A percentile compares a stretch with the other conserved stretches of the same genome.
These are phyloP conservation scores for Trypoxylon attenuatum DNA, from an alignment of 2,888 invertebrate genomes.

Conservation along the genomic window DNA sequence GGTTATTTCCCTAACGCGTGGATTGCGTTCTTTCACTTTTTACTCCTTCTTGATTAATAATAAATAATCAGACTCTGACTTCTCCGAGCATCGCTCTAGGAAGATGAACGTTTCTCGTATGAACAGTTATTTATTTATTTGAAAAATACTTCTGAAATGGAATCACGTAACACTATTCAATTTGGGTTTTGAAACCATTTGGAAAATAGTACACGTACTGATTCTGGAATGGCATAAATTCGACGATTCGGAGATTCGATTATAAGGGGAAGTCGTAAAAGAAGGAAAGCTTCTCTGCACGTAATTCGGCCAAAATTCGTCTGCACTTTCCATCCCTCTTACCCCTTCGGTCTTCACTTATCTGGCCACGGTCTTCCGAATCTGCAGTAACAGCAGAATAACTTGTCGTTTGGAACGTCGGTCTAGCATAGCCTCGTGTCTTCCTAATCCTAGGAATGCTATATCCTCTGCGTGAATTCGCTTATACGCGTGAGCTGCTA, in stretches of 20 bases:
- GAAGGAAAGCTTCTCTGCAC: background rate
- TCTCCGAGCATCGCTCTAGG: too few relatives aligned
- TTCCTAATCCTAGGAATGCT: conserved; percentile 40
- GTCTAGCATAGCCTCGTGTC: conserved; percentile 27
- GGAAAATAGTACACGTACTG: too few relatives aligned
- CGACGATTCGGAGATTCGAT: background rate
- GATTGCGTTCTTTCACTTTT: conserved; percentile 10
- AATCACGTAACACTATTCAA: too few relatives aligned
- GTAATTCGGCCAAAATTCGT: background rate
- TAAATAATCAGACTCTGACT: too few relatives aligned
- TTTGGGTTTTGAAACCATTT: too few relatives aligned
- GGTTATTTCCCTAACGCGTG: conserved; percentile 26
- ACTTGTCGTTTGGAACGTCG: conserved; percentile 25
- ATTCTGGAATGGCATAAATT: background rate
- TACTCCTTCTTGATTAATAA: background rate
- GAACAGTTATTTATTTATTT: too few relatives aligned
- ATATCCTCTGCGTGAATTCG: conserved; percentile 26
- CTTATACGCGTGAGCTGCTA: conserved; percentile 2
- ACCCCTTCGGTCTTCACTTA: background rate
- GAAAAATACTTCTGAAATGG: too few relatives aligned
- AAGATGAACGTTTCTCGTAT: too few relatives aligned
- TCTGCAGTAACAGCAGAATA: conserved; percentile 13
- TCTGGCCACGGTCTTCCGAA: background rate
- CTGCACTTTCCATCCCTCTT: background rate
- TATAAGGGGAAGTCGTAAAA: background rate